Evolutionary conservation across 2,888 invertebrate genomes (phyloP).

Genomic region (Temnothorax ravouxi): DNA sequence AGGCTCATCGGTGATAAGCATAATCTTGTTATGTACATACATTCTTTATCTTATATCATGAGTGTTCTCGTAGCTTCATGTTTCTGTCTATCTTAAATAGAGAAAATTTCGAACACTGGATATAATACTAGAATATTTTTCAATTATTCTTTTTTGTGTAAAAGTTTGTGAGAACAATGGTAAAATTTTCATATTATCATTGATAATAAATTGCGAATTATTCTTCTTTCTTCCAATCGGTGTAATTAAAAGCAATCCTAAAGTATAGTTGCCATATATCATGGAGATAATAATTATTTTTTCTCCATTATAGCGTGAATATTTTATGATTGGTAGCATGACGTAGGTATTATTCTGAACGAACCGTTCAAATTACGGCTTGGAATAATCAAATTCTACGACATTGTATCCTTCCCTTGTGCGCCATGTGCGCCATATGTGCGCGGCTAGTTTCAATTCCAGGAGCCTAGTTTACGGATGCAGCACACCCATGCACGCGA

Average conservation of each 20-base stretch:
- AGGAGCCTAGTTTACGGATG: conserved; percentile 64
- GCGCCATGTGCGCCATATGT: conserved; percentile 60
- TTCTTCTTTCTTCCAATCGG: background rate
- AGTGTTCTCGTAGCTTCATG: background rate
- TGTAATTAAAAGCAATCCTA: background rate
- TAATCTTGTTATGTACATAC: conserved; percentile 18
- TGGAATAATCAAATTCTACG: conserved; percentile 40
- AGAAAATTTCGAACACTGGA: background rate
- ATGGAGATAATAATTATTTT: background rate
- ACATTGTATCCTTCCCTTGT: conserved; percentile 23
- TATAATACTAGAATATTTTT: background rate
- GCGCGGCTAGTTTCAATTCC: conserved; percentile 63
- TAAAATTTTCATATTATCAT: background rate
- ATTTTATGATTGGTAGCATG: background rate
- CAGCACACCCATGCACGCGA: conserved; percentile 56
- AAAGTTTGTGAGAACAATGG: background rate
- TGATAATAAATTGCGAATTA: background rate
- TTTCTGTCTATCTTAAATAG: background rate
- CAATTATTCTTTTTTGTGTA: background rate
- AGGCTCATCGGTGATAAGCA: background rate
- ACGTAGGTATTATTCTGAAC: background rate
- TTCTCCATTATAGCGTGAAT: background rate
- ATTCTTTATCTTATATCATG: conserved; percentile 5
- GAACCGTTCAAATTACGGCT: background rate
- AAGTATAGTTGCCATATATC: background rate